Conservation (phyloP, 2,113 vertebrate genomes). For the Peromyscus leucopus region DNA sequence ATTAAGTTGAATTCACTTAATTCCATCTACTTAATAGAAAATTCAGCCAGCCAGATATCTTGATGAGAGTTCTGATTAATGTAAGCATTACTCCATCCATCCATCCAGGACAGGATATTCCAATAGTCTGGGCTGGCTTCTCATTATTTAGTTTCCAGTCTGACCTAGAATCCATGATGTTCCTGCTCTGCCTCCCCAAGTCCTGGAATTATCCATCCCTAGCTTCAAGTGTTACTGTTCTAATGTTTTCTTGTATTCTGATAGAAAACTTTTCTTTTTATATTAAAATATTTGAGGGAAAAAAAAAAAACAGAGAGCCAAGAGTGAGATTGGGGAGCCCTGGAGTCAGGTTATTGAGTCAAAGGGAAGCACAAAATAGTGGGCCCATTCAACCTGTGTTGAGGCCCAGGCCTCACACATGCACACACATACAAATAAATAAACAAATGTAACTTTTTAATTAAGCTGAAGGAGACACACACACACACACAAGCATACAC, state of each 20-base stretch:
- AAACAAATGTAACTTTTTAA: too few relatives aligned
- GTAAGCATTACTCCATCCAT: background rate
- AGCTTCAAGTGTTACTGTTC: background rate
- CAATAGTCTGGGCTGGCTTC: background rate
- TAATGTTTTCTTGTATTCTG: background rate
- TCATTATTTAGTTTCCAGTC: background rate
- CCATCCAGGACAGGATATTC: background rate
- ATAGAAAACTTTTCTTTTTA: conserved; percentile 30
- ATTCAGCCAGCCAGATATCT: conserved; percentile 8
- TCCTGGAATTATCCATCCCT: background rate
- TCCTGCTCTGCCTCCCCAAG: background rate
- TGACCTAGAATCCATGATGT: background rate
- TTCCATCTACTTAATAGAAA: conserved; percentile 27
- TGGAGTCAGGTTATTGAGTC: background rate
- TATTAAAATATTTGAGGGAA: too few relatives aligned
- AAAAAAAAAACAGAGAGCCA: too few relatives aligned
- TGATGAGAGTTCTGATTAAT: conserved; percentile 63
- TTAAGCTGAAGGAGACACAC: too few relatives aligned
- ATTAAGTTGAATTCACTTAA: conserved; percentile 49
- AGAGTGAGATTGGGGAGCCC: background rate
- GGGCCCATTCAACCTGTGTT: background rate
- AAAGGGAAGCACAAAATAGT: background rate
- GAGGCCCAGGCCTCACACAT: background rate
- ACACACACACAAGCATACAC: background rate
- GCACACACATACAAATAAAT: too few relatives aligned